Percentiles rank a stretch among this genome's conserved stretches.
phyloP scores from a whole-genome alignment of 2,797 vertebrate genomes.

The Lepilemur ruficaudatus region DNA sequence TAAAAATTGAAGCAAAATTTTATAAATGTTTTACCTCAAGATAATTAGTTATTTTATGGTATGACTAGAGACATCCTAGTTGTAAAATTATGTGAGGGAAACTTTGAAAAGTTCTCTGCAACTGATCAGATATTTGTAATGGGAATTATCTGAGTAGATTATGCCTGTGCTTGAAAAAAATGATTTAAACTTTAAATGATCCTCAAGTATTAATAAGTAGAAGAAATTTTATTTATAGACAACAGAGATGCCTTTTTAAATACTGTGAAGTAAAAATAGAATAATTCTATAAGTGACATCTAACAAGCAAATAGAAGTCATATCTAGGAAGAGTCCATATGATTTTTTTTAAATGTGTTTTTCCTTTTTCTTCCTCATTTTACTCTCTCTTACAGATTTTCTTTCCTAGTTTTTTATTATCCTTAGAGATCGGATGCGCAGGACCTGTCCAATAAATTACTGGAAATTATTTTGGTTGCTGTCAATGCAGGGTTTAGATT shows the following conservation, averaged over 20 bases:
- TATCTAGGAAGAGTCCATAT: neutral
- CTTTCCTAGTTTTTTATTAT: neutral
- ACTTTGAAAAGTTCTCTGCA: neutral
- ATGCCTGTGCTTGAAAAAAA: neutral
- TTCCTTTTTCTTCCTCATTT: neutral
- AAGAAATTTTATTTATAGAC: neutral
- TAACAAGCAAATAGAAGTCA: neutral
- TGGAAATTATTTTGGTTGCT: slow-evolving; percentile 46
- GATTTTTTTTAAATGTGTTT: neutral
- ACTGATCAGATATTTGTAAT: neutral
- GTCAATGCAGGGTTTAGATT: slow-evolving; percentile 35
- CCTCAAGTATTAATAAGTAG: neutral
- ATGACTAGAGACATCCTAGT: neutral
- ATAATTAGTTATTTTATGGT: neutral
- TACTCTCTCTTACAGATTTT: neutral
- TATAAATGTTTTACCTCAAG: neutral
- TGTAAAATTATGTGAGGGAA: neutral
- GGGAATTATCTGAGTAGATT: neutral
- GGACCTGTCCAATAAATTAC: slow-evolving; percentile 28
- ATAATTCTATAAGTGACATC: neutral
- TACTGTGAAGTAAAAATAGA: neutral
- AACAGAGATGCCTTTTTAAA: neutral
- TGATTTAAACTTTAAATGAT: neutral
- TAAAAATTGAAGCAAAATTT: neutral
- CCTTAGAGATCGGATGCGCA: neutral